These are phyloP conservation scores for Nothobranchius furzeri DNA, from an alignment of 2,113 vertebrate species.

Conservation along the genomic window DNA sequence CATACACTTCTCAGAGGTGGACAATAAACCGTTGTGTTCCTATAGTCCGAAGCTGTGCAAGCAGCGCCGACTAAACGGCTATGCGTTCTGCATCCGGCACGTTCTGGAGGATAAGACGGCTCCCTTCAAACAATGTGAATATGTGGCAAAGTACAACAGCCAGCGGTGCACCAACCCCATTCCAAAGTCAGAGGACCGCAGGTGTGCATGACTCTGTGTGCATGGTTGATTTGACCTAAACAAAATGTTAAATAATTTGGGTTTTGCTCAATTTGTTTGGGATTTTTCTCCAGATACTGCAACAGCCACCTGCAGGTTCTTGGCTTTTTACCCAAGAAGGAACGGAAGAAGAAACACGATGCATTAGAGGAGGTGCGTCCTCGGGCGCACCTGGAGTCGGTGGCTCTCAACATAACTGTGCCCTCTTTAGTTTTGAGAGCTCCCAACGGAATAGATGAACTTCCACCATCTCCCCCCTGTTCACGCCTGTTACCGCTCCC, in stretches of 20 bases:
- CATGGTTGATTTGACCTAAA: neutral
- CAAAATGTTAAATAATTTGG: neutral
- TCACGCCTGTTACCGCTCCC: conserved; percentile 89
- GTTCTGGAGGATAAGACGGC: conserved; percentile 99
- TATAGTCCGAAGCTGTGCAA: conserved; percentile 99
- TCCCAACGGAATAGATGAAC: conserved; percentile 92
- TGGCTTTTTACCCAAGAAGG: conserved; percentile 99
- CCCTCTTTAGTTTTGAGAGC: conserved; percentile 93
- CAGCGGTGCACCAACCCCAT: conserved; percentile 99
- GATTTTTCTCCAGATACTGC: conserved; percentile 89
- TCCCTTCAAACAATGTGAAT: conserved; percentile 99
- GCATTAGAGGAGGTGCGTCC: conserved; percentile 91
- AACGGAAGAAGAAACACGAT: conserved; percentile 99
- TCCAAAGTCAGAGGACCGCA: conserved; percentile 97
- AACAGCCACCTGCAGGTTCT: conserved; percentile 99
- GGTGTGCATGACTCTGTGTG: conserved; percentile 78
- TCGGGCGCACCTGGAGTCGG: conserved; percentile 90
- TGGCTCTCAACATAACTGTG: conserved; percentile 95
- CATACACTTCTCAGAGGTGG: conserved; percentile 99
- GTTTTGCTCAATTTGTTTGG: conserved; percentile 1
- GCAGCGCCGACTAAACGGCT: conserved; percentile 98
- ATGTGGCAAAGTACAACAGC: conserved; percentile 99
- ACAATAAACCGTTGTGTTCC: conserved; percentile 99
- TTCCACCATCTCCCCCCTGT: conserved; percentile 89
- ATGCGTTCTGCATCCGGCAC: conserved; percentile 99